phyloP scores from a whole-genome alignment of 2,888 invertebrate species.

The Trachelus tabidus region DNA sequence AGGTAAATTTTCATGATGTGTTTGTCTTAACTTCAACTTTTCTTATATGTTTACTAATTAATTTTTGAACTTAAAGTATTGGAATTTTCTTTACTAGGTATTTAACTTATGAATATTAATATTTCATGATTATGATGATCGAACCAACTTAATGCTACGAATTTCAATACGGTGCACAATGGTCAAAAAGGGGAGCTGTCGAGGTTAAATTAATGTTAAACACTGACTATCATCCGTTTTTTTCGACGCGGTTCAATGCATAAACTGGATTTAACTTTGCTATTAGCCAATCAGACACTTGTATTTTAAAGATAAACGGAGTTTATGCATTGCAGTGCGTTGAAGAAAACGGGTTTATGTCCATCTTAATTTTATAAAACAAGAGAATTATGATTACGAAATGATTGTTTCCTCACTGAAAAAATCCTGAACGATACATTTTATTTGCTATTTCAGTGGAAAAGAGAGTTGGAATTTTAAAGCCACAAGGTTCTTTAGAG shows the following conservation, averaged over 20 bases:
- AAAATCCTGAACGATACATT: background rate
- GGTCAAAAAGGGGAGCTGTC: background rate
- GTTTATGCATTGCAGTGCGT: no score
- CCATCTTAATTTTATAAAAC: no score
- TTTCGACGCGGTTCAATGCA: no score
- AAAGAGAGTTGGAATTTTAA: slow-evolving; percentile 75
- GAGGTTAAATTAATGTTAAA: background rate
- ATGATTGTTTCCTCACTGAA: background rate
- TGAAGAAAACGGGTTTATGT: no score
- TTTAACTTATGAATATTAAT: background rate
- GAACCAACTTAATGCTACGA: background rate
- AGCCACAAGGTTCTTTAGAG: slow-evolving; percentile 79
- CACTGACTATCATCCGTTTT: no score
- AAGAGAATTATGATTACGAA: background rate
- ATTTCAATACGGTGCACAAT: background rate
- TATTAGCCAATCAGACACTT: no score
- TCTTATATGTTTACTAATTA: background rate
- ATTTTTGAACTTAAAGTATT: background rate
- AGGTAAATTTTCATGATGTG: background rate
- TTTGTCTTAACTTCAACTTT: background rate
- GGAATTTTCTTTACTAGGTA: background rate
- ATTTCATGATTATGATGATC: background rate
- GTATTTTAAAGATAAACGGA: no score
- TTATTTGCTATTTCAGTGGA: slow-evolving; percentile 63
- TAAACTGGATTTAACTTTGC: no score